Evolutionary conservation across 2,797 vertebrate species (phyloP).

Genomic region (Tokudaia tokunoshimensis): DNA sequence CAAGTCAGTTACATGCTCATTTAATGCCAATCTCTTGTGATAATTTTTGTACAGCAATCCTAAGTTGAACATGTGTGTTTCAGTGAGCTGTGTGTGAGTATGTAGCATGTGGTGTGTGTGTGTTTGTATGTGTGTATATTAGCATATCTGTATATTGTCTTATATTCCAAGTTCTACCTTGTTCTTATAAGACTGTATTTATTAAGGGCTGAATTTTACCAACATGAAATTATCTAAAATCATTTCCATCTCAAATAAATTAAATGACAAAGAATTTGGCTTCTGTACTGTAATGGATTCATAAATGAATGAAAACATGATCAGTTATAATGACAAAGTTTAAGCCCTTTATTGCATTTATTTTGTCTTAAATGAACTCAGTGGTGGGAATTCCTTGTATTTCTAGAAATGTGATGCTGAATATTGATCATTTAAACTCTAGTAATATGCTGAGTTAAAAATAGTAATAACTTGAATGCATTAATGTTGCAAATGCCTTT

Average conservation of each 20-base stretch:
- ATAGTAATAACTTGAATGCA: constrained; percentile 70
- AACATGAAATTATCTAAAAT: constrained; percentile 46
- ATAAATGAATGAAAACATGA: constrained; percentile 52
- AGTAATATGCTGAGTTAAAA: constrained; percentile 57
- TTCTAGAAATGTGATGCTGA: constrained; percentile 61
- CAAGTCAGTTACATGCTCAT: neutral
- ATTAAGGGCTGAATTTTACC: constrained; percentile 36
- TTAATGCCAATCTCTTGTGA: neutral
- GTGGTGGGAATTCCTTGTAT: constrained; percentile 63
- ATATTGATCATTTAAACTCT: constrained; percentile 65
- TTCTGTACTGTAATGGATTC: constrained; percentile 28
- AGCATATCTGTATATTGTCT: neutral
- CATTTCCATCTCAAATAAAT: neutral
- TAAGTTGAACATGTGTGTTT: neutral
- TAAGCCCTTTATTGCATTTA: neutral
- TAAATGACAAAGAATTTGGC: constrained; percentile 20
- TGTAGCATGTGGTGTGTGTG: neutral
- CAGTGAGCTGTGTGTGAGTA: neutral
- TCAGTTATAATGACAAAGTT: constrained; percentile 21
- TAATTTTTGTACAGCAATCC: neutral
- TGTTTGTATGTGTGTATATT: neutral
- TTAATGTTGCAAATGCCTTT: constrained; percentile 71
- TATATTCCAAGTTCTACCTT: neutral
- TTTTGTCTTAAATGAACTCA: constrained; percentile 52
- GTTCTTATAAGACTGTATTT: neutral